Evolutionary conservation across 2,113 vertebrate genomes (phyloP).

Genomic region (Terrapene triunguis): DNA sequence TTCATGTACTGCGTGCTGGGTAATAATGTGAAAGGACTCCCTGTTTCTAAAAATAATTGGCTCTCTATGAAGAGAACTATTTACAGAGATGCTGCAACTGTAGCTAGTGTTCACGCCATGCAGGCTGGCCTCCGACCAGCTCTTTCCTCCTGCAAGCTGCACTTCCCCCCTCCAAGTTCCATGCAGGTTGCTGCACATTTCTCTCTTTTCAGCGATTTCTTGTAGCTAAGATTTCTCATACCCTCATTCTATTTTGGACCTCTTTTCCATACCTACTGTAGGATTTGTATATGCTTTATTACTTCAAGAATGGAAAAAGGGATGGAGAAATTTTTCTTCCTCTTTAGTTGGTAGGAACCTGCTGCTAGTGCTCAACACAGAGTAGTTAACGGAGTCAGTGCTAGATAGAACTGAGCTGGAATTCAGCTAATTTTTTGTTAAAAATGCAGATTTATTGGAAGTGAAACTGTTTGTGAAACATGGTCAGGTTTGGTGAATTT

Average conservation of each 20-base stretch:
- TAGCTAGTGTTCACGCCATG: not conserved
- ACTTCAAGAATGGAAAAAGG: not conserved
- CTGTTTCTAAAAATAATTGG: not conserved
- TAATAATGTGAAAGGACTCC: too few species aligned
- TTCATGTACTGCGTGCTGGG: too few species aligned
- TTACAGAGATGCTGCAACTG: not conserved
- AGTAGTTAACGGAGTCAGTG: too few species aligned
- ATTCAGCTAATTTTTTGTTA: too few species aligned
- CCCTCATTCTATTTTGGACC: not conserved
- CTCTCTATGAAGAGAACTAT: not conserved
- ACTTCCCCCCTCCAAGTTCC: not conserved
- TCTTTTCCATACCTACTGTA: not conserved
- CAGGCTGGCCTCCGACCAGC: not conserved
- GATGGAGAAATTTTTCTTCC: not conserved
- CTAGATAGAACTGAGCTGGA: too few species aligned
- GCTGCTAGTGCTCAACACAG: not conserved
- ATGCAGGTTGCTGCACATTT: not conserved
- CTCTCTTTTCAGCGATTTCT: too few species aligned
- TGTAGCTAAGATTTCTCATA: not conserved
- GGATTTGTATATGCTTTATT: too few species aligned
- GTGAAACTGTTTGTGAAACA: too few species aligned
- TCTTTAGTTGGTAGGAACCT: not conserved
- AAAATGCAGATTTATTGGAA: too few species aligned
- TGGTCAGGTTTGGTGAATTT: too few species aligned
- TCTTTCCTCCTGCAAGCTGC: not conserved